Conservation (phyloP, 2,888 invertebrate species). For the Diarsia mendica region DNA sequence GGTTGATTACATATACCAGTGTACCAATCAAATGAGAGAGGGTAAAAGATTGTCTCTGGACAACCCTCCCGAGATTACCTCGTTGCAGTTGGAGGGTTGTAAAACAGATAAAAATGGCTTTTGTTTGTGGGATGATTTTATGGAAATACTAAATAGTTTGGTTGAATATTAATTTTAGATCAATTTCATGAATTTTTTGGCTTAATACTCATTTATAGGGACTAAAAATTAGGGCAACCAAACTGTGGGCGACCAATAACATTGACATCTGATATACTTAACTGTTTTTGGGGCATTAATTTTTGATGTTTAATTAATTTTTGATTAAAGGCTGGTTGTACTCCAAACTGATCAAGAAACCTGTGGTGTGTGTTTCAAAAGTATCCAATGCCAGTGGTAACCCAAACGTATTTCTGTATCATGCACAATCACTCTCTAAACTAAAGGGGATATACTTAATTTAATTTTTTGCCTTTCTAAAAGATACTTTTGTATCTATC, state of each 20-base stretch:
- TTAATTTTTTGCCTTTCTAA: neutral
- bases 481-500: neutral
- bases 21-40: slow-evolving; percentile 78
- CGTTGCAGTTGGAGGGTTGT: slow-evolving; percentile 78
- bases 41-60: slow-evolving; percentile 71
- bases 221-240: neutral
- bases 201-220: neutral
- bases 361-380: neutral
- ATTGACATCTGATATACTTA: neutral
- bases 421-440: neutral
- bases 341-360: neutral
- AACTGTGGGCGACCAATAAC: neutral
- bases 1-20: slow-evolving; percentile 82
- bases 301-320: neutral
- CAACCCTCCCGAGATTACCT: slow-evolving; percentile 76
- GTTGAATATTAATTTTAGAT: neutral
- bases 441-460: neutral
- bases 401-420: neutral
- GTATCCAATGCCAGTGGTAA: neutral
- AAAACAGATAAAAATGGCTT: slow-evolving; percentile 73
- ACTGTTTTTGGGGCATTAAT: neutral
- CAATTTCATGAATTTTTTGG: neutral
- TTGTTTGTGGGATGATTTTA: slow-evolving; percentile 81
- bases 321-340: neutral
- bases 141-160: slow-evolving; percentile 57